A percentile compares a stretch with the other conserved stretches of the same genome.
These are phyloP conservation scores for Chaetodon trifascialis DNA, from an alignment of 2,113 vertebrate species.

Conservation along the genomic window DNA sequence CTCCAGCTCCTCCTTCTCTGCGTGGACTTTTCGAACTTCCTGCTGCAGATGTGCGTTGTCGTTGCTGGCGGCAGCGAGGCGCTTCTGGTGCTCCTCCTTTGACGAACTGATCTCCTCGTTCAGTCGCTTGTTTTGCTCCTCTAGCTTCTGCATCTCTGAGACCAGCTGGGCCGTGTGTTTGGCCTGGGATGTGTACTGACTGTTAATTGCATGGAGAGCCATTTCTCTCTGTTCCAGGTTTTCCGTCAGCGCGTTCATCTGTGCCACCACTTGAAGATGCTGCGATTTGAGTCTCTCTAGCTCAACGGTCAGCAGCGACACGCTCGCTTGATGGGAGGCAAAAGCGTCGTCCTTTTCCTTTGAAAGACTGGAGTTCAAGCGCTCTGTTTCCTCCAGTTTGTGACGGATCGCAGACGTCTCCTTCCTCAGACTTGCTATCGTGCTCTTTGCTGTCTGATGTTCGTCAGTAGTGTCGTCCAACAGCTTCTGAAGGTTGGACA, in stretches of 20 bases:
- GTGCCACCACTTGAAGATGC: conserved; percentile 81
- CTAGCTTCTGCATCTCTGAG: conserved; percentile 79
- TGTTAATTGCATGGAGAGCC: conserved; percentile 83
- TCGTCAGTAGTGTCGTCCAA: conserved; percentile 69
- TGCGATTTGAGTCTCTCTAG: conserved; percentile 83
- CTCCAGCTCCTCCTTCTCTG: conserved; percentile 82
- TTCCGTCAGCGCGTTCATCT: conserved; percentile 78
- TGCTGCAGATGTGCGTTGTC: conserved; percentile 81
- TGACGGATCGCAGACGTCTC: conserved; percentile 72
- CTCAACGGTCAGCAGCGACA: conserved; percentile 80
- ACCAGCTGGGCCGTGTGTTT: conserved; percentile 78
- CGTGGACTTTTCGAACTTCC: conserved; percentile 71
- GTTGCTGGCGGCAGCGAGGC: conserved; percentile 70
- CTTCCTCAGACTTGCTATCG: conserved; percentile 64
- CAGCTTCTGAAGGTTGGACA: conserved; percentile 70
- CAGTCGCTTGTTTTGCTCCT: conserved; percentile 81
- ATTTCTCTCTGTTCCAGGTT: conserved; percentile 85
- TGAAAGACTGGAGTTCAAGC: conserved; percentile 70
- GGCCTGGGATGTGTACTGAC: conserved; percentile 82
- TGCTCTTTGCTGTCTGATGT: conserved; percentile 66
- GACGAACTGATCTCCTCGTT: conserved; percentile 48
- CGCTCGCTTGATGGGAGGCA: conserved; percentile 70
- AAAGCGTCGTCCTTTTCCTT: conserved; percentile 83
- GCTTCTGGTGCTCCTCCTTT: conserved; percentile 70
- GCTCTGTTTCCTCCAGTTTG: conserved; percentile 72